Percentiles rank a stretch among this genome's conserved stretches.
Evolutionary conservation across 35 echinoderm and acorn worm species (phyloP).

Genomic region (Eucidaris tribuloides): DNA sequence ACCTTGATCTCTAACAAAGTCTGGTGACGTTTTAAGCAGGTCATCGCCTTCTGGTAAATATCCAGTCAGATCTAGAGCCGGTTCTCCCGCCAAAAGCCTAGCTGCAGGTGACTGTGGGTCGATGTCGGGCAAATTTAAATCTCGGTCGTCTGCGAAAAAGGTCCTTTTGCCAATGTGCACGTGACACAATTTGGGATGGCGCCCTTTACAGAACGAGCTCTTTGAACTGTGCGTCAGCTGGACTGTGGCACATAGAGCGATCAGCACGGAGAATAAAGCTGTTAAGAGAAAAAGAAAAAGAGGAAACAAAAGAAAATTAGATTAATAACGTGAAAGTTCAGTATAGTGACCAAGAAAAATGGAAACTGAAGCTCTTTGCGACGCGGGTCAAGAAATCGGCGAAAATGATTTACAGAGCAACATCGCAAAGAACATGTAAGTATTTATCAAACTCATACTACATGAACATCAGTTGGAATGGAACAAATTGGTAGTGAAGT

Average conservation of each 20-base stretch:
- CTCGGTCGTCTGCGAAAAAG: constrained; percentile 14
- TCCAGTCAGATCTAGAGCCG: not conserved
- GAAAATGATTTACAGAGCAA: too few species aligned
- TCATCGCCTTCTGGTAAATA: constrained; percentile 4
- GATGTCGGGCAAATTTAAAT: constrained; percentile 9
- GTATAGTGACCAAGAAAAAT: too few species aligned
- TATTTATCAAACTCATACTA: too few species aligned
- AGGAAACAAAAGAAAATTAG: too few species aligned
- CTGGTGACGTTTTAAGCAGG: not conserved
- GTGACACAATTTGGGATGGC: constrained; percentile 1
- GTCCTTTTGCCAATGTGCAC: constrained; percentile 26
- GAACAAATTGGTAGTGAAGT: too few species aligned
- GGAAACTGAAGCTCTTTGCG: too few species aligned
- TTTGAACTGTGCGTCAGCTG: constrained; percentile 9
- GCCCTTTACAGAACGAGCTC: constrained; percentile 18
- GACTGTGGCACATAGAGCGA: constrained; percentile 3
- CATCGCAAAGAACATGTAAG: too few species aligned
- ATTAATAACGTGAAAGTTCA: too few species aligned
- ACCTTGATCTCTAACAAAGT: not conserved
- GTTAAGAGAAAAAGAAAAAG: not conserved
- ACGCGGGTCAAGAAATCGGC: too few species aligned
- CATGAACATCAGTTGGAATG: too few species aligned
- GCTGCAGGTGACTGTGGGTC: constrained; percentile 11
- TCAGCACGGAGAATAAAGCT: constrained; percentile 14
- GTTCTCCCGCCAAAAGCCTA: not conserved